These are phyloP conservation scores for Neodontobutis hainanensis DNA, from an alignment of 2,113 vertebrate genomes.

Conservation along the genomic window DNA sequence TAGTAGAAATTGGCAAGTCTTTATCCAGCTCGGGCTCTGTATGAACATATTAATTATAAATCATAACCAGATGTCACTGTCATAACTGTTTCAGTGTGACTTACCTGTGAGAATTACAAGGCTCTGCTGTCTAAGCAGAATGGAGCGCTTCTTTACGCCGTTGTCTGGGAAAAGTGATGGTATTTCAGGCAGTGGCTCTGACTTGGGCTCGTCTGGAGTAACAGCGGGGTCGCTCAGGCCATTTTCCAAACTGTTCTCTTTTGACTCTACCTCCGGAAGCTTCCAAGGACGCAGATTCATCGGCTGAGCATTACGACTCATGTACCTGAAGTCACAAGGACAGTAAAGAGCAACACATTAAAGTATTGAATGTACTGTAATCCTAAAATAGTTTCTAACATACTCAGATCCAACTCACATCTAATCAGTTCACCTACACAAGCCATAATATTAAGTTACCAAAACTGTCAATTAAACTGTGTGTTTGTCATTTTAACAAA, in stretches of 20 bases:
- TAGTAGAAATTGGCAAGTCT: conserved; percentile 80
- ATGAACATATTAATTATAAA: conserved; percentile 28
- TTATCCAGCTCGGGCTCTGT: conserved; percentile 70
- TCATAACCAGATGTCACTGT: not conserved
- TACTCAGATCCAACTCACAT: too few relatives aligned
- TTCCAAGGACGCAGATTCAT: conserved; percentile 59
- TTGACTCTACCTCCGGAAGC: conserved; percentile 33
- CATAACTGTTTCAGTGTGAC: conserved; percentile 5
- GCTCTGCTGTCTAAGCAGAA: conserved; percentile 70
- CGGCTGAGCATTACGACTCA: conserved; percentile 33
- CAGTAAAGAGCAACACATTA: too few relatives aligned
- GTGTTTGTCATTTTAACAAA: not conserved
- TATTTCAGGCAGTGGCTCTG: conserved; percentile 66
- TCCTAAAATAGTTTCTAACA: too few relatives aligned
- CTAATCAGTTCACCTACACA: too few relatives aligned
- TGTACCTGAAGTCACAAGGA: conserved; percentile 53
- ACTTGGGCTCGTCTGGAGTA: conserved; percentile 67
- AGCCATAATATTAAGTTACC: too few relatives aligned
- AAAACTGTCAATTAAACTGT: not conserved
- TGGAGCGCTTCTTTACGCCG: conserved; percentile 48
- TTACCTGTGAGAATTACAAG: conserved; percentile 78
- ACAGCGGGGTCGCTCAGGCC: conserved; percentile 54
- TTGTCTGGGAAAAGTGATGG: conserved; percentile 51
- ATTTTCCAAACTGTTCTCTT: conserved; percentile 58
- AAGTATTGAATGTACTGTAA: too few relatives aligned